Conservation (phyloP, 2,113 vertebrate genomes). For the Pseudopipra pipra region DNA sequence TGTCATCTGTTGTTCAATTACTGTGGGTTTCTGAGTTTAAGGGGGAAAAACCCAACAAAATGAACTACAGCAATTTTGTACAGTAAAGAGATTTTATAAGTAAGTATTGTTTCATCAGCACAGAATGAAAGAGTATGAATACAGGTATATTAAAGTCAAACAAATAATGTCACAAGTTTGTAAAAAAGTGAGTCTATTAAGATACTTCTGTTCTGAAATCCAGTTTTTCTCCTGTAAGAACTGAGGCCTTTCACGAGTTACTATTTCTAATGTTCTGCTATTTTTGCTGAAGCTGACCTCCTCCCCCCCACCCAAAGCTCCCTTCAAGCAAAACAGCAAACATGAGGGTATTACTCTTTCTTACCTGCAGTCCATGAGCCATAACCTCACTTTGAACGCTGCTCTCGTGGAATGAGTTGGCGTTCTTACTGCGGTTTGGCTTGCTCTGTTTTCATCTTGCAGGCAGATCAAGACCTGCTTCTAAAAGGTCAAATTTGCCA, state of each 20-base stretch:
- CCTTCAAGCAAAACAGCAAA: not conserved
- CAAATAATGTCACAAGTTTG: not conserved
- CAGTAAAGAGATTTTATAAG: not conserved
- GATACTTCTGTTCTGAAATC: not conserved
- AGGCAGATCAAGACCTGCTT: not conserved
- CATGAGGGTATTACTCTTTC: not conserved
- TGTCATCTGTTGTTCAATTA: not conserved
- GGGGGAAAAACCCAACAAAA: not conserved
- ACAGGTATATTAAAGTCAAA: not conserved
- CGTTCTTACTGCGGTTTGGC: not conserved
- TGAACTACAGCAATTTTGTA: not conserved
- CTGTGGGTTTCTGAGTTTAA: not conserved
- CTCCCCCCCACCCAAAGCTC: not conserved
- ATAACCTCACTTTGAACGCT: not conserved
- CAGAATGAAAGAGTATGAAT: not conserved
- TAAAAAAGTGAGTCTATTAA: not conserved
- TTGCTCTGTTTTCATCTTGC: not conserved
- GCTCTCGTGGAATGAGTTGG: not conserved
- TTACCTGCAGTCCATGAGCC: slow-evolving; percentile 44
- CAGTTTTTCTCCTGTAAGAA: not conserved
- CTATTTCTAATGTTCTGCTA: not conserved
- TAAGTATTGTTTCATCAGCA: not conserved
- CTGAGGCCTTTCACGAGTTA: not conserved
- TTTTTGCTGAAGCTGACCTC: not conserved
- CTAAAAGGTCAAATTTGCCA: not conserved